Evolutionary conservation across 2,797 vertebrate genomes (phyloP).

Genomic region (Poecile montanus): DNA sequence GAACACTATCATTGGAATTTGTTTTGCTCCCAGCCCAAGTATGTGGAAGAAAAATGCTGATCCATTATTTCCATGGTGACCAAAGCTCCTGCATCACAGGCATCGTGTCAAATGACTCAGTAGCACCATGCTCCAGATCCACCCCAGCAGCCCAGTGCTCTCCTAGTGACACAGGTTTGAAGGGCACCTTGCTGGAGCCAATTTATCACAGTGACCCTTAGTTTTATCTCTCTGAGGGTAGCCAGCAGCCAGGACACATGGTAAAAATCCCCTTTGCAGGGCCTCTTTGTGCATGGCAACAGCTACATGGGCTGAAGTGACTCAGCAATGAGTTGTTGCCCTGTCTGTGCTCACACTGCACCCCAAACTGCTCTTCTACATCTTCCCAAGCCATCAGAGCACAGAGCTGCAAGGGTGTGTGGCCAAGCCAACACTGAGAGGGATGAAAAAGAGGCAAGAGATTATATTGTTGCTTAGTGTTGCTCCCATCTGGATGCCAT

Average conservation of each 20-base stretch:
- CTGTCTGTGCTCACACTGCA: neutral
- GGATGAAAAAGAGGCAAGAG: neutral
- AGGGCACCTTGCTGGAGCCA: neutral
- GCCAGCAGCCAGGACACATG: too few relatives aligned
- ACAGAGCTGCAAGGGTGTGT: neutral
- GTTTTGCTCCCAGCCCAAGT: neutral
- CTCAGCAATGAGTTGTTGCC: neutral
- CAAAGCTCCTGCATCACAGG: accelerated
- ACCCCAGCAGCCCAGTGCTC: neutral
- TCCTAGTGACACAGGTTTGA: neutral
- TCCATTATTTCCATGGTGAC: neutral
- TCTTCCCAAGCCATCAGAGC: neutral
- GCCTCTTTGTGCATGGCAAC: neutral
- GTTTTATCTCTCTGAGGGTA: neutral
- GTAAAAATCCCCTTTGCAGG: neutral
- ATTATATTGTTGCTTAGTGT: neutral
- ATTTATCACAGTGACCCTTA: neutral
- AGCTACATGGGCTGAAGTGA: neutral
- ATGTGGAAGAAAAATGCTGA: neutral
- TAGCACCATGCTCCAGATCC: neutral
- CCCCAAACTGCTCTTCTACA: neutral
- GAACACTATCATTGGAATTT: neutral
- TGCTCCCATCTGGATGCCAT: neutral
- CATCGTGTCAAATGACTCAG: neutral
- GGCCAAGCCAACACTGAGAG: accelerated